Percentiles rank a stretch among this genome's conserved stretches.
phyloP scores from a whole-genome alignment of 2,113 vertebrate genomes.

The Myrmophylax atrothorax region DNA sequence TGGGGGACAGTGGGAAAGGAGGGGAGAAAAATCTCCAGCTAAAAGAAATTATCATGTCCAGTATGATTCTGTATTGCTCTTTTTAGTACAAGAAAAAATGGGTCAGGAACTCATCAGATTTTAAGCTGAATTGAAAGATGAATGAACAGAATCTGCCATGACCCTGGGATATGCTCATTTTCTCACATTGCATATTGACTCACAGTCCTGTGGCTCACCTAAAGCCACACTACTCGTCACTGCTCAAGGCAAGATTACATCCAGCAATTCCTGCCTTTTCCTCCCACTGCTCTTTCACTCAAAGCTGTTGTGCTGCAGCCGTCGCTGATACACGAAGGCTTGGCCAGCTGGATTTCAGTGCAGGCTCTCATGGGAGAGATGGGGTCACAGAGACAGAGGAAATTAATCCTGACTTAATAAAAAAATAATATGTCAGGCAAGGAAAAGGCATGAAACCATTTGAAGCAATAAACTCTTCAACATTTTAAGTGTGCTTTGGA shows the following conservation, averaged over 20 bases:
- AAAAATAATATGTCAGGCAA: background rate
- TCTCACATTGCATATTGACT: background rate
- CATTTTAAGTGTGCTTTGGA: background rate
- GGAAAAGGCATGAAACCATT: background rate
- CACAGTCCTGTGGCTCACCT: background rate
- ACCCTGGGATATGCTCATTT: background rate
- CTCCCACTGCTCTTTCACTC: background rate
- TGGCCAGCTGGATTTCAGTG: slow-evolving; percentile 18
- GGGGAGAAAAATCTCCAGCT: background rate
- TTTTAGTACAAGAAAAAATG: background rate
- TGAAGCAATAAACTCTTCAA: background rate
- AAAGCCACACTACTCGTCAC: background rate
- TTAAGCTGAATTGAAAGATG: background rate
- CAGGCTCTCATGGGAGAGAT: slow-evolving; percentile 1
- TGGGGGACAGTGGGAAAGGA: background rate
- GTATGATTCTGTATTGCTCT: background rate
- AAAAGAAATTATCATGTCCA: background rate
- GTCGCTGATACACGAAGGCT: background rate
- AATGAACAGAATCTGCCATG: background rate
- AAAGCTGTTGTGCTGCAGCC: background rate
- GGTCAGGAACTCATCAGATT: background rate
- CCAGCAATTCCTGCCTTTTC: slow-evolving; percentile 1
- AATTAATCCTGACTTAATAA: background rate
- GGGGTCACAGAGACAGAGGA: background rate
- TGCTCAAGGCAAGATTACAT: background rate